phyloP scores from a whole-genome alignment of 2,888 invertebrate species.

The Pseudoips prasinana region DNA sequence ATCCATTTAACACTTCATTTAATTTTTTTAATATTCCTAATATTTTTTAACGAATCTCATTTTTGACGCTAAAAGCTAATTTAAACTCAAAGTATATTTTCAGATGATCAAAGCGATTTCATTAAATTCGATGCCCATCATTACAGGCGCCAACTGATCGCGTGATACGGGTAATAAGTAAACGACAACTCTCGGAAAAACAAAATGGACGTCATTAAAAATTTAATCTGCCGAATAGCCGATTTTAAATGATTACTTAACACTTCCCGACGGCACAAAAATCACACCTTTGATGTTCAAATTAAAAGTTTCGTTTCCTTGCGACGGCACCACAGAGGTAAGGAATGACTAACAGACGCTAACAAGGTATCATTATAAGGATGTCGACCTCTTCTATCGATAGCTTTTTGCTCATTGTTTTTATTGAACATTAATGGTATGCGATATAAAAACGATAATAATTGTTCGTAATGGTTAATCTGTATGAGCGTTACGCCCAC shows the following conservation, averaged over 20 bases:
- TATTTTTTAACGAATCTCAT: too few relatives aligned
- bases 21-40: too few relatives aligned
- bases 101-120: conserved; percentile 16
- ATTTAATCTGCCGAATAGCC: conserved; percentile 45
- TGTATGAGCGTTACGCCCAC: conserved; percentile 21
- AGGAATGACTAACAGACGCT: conserved; percentile 70
- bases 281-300: conserved; percentile 75
- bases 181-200: conserved; percentile 48
- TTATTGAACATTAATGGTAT: conserved; percentile 39
- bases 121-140: conserved; percentile 27
- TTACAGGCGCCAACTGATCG: conserved; percentile 31
- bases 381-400: conserved; percentile 64
- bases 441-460: conserved; percentile 27
- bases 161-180: conserved; percentile 31
- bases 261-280: conserved; percentile 64
- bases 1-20: too few relatives aligned
- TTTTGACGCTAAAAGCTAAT: conserved; percentile 1
- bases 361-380: conserved; percentile 77
- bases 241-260: conserved; percentile 71
- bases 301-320: conserved; percentile 69
- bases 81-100: conserved; percentile 12
- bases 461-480: conserved; percentile 29
- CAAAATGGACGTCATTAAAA: conserved; percentile 44
- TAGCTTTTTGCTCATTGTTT: conserved; percentile 52
- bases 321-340: conserved; percentile 44